Evolutionary conservation across 2,113 vertebrate species (phyloP), one percentile per base, ranked within the genome.

Genomic region (Malurus cyaneus): DNA sequence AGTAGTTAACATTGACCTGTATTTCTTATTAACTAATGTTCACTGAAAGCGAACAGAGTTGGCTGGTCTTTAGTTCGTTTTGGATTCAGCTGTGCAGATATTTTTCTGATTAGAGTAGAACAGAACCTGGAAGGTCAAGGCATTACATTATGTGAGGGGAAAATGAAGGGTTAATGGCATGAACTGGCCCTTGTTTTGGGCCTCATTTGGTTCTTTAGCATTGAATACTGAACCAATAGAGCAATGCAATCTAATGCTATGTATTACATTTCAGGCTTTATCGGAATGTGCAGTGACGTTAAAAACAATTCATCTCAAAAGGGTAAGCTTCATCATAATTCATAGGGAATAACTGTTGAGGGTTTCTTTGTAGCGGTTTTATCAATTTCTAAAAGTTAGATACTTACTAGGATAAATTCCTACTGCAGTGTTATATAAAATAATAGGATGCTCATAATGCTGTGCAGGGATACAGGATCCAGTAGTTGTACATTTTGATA

Each of bases 231-330:
- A 44, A 76, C 12, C 26, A 81, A 0, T 24, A 69, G 46, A 64
- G 36, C 49, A 82, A 21, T 46, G 4, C 2, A 61, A 31, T 80
- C 44, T 93, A 67, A 94, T 46, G 18, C 46, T 92, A 42, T 76
- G 8, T 74, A 10, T 92, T 94, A 69, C 53, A 29, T 96, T 95
- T 31, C 97, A 99, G 99, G 99, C 99, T 86, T 98, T 99, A 96
- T 99, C 99, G 4, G 99, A 99, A 92, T 99, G 99, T 80, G 98
- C 99, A 2, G 96, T 99, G 86, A 99, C 99, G 0, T 98, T 99
- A 92, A 99, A 99, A 96, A 99, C 98, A 86, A 99, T 99, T 98
- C 99, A 99, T 98, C 98, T 99, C 97, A 99, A 99, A 98, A 98
- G 99, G 98, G 99, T 99, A 97, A 98, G 98, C 41, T 70, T 71